Base-by-base conservation (phyloP, 2,888 invertebrate genomes). In the Leucophenga maculata region DNA sequence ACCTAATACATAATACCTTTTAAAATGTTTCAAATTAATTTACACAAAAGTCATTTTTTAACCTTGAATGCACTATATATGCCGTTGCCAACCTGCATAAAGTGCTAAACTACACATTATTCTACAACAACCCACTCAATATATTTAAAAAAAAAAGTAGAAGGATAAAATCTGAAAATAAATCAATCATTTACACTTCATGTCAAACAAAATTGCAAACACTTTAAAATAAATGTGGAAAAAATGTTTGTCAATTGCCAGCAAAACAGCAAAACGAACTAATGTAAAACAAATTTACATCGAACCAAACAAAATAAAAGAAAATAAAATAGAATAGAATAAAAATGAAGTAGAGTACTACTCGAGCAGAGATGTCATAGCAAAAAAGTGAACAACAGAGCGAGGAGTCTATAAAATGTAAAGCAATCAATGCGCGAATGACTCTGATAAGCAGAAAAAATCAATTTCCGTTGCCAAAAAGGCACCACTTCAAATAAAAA, bases 381-480 rank as follows among this genome's bases (percentile, higher is more conserved):
- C 18, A 50, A 50, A 50, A n/a, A 50, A 50, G 50, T 50, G 50
- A 59, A 59, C 59, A 59, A 59, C 14, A 59, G n/a, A n/a, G n/a
- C n/a, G n/a, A n/a, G n/a, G n/a, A n/a, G 9, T 64, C 20, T 46
- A 52, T 50, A 68, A 52, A 66, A 66, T 44, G 22, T 55, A 75
- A 70, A 69, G 73, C 73, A 76, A 75, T n/a, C 44, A 52, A 32
- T 68, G 69, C 68, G 67, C 69, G 65, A 74, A 72, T 69, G 75
- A 76, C 72, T 74, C 69, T 72, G 76, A 44, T 46, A 67, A 62
- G 75, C 76, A 78, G 79, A 83, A 83, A 77, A 80, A 81, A 81
- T 81, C 80, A 81, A 81, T 81, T 81, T 81, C 80, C 80, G 80
- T 77, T 83, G 26, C 48, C 39, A 39, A 39, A 39, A 39, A 39